A percentile compares a stretch with the other conserved stretches of the same genome.
Conservation (phyloP, 2,113 vertebrate genomes). For the Penelope pileata region DNA sequence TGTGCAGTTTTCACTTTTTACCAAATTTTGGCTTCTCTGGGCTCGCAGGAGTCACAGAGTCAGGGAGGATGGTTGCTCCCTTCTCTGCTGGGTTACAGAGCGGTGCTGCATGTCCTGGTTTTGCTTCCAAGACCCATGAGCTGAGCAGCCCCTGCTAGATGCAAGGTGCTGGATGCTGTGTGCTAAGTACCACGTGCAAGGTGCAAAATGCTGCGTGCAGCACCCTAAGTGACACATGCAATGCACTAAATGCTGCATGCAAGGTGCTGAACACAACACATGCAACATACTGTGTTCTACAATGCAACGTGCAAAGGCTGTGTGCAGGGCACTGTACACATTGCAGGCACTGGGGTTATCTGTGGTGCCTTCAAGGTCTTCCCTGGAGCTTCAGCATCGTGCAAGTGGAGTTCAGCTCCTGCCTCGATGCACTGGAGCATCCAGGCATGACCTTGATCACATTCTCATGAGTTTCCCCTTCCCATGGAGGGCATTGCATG, state of each 20-base stretch:
- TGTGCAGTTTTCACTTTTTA: not conserved
- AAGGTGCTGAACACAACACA: not conserved
- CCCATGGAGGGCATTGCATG: accelerated
- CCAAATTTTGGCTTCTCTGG: not conserved
- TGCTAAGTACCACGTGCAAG: too few relatives aligned
- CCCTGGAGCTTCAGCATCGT: accelerated
- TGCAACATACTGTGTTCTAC: too few relatives aligned
- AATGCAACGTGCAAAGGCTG: not conserved
- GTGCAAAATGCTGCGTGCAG: too few relatives aligned
- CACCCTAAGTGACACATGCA: too few relatives aligned
- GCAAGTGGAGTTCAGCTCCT: not conserved
- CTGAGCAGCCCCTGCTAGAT: not conserved
- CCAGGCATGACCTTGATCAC: accelerated
- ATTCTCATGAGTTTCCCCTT: accelerated
- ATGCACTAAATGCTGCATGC: accelerated
- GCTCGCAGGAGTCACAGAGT: not conserved
- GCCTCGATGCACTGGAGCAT: not conserved
- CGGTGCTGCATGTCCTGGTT: not conserved
- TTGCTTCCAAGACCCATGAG: not conserved
- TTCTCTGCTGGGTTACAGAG: not conserved
- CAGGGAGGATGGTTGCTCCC: not conserved
- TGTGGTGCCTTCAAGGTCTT: not conserved
- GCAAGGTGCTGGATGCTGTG: accelerated
- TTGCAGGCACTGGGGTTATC: too few relatives aligned
- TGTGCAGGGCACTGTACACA: not conserved